Evolutionary conservation across 2,797 vertebrate species (phyloP).

Genomic region (Lithobates sylvaticus): DNA sequence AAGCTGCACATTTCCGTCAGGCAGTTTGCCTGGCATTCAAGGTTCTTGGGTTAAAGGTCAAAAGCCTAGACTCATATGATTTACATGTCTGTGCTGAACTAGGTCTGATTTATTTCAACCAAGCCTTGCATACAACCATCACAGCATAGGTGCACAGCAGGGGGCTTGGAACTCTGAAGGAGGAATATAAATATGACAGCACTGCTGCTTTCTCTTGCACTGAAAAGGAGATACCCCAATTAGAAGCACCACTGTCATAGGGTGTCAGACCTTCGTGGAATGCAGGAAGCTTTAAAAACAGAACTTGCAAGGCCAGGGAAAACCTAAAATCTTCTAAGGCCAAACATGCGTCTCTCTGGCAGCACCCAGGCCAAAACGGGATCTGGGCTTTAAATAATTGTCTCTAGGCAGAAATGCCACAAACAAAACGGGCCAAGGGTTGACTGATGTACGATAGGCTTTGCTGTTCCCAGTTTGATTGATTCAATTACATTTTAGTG

Average conservation of each 20-base stretch:
- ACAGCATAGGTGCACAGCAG: conserved; percentile 21
- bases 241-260: conserved; percentile 32
- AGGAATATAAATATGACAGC: conserved; percentile 41
- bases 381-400: conserved; percentile 57
- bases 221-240: conserved; percentile 50
- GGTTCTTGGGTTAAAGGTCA: conserved; percentile 12
- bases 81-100: background rate
- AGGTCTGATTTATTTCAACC: background rate
- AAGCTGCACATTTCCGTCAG: background rate
- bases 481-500: conserved; percentile 15
- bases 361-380: conserved; percentile 46
- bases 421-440: conserved; percentile 35
- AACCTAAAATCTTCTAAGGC: conserved; percentile 25
- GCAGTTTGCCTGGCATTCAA: too few species aligned
- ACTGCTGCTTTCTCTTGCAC: conserved; percentile 33
- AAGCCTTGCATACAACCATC: background rate
- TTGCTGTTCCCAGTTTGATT: background rate
- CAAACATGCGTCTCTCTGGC: conserved; percentile 34
- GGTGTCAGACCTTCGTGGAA: conserved; percentile 35
- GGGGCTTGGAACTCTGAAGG: conserved; percentile 1
- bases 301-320: conserved; percentile 58
- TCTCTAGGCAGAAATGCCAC: conserved; percentile 35
- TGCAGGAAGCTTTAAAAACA: conserved; percentile 26
- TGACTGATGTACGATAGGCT: background rate
- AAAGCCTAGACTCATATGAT: background rate